phyloP scores from a whole-genome alignment of 2,888 invertebrate species.

The Metacarcinus magister region DNA sequence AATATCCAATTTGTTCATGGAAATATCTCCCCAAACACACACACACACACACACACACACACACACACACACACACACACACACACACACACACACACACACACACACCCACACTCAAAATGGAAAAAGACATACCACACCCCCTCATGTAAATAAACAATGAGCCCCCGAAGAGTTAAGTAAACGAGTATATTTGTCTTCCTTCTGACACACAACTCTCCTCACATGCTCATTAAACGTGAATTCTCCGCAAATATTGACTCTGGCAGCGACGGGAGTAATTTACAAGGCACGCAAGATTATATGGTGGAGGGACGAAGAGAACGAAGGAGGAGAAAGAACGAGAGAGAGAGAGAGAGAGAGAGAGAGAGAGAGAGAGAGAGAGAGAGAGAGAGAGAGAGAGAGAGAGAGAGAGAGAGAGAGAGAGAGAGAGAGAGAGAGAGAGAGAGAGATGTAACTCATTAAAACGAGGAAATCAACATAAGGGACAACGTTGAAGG shows the following conservation, averaged over 20 bases:
- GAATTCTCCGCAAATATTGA: conserved; percentile 41
- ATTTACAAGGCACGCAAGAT: not conserved
- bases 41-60: conserved; percentile 2
- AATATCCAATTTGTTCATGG: too few species aligned
- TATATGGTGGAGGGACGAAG: not conserved
- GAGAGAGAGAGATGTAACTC: not conserved
- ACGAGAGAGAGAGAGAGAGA: conserved; percentile 9
- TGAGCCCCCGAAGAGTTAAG: not conserved
- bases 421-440: not conserved
- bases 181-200: conserved; percentile 15
- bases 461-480: not conserved
- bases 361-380: conserved; percentile 41
- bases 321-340: not conserved
- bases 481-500: not conserved
- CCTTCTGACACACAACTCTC: not conserved
- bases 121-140: not conserved
- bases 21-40: not conserved
- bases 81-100: conserved; percentile 39
- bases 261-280: not conserved
- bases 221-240: conserved; percentile 6
- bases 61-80: not conserved
- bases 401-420: conserved; percentile 5
- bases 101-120: not conserved
- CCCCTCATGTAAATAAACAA: not conserved
- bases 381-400: conserved; percentile 46